Base-by-base conservation (phyloP, 2,797 vertebrate genomes). In the Ptychadena robeensis region DNA sequence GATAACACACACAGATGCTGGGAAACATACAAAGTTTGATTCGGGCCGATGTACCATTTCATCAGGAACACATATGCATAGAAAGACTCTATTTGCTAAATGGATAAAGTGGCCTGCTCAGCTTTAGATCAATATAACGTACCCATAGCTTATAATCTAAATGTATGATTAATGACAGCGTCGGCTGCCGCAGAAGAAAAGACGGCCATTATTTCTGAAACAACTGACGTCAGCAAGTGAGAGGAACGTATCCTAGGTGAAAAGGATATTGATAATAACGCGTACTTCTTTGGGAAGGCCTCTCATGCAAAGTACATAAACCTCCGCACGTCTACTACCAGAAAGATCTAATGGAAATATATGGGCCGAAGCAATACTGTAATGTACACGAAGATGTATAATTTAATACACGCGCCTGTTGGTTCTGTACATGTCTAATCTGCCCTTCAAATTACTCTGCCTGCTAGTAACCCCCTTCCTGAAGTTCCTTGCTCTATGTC, bases 231-330 rank as follows among this genome's bases (percentile, higher is more conserved):
- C 38, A 71, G 59, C 69, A 71, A 28, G 25, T 44, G 28, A 25
- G 1, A 44, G 38, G 66, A 71, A 48, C n/a, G 9, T 68, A 27
- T 68, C 37, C 38, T 14, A 71, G 69, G 69, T 71, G 69, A 18
- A 31, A 18, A 30, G 69, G 69, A 71, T 71, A 71, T 71, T 48
- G 66, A 68, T 38, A 31, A 68, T 8, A 38, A 10, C 27, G 66
- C 10, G n/a, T 25, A 12, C 9, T 10, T 25, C 22, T 35, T 11
- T 25, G 34, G 34, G 10, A 68, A 8, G 18, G 64, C 10, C 32
- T n/a, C 9, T n/a, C 15, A 2, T 34, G 34, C 15, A 10, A 37
- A 22, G 4, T 10, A 25, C n/a, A 38, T 12, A 35, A 38, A 66
- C 15, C 31, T 7, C 30, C 25, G 9, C 14, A 25, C 35, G 35